Evolutionary conservation across 1,140 invertebrate genomes (phyloP), one percentile per base, ranked within the genome.

Genomic region (Oedothorax gibbosus): DNA sequence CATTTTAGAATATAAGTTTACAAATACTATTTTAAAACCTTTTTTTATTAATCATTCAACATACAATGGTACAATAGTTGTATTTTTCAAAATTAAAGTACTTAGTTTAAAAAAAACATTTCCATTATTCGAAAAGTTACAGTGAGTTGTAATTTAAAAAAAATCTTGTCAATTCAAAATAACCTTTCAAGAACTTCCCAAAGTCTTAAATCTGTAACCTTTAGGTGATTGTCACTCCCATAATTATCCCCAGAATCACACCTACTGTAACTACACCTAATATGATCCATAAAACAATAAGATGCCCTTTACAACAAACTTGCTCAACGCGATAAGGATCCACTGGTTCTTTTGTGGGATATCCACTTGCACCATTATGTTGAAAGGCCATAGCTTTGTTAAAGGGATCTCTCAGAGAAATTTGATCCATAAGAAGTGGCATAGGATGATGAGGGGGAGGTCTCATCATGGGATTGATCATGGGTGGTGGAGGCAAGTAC

Each of bases 221-320:
- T 68, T 79, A 86, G 50, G 86, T 85, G 35, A 87, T 72, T 54
- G 82, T 88, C 9, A 88, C 86, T 7, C 85, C 87, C 68, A 88
- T 89, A 88, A 89, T 88, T 11, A 90, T 87, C 14, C 88, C 89
- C 14, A 89, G 86, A n/a, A 90, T 85, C 20, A 90, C 88, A 56
- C 89, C 89, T n/a, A 89, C 86, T 18, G 88, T 88, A 56, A 90
- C 87, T 8, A 90, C 88, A 35, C 87, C 88, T 65, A 90, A 78
- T 65, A 90, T 89, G 51, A 90, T 88, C 88, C 88, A 89, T 14
- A 89, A 86, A 51, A 90, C 89, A 35, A 88, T 88, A 49, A 88
- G 72, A 73, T 89, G 88, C 8, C 89, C 89, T 71, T 87, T 86
- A 68, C 86, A 89, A 87, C 86, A 88, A 72, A 84, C 82, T 75